phyloP scores from a whole-genome alignment of 2,113 vertebrate species.

The Leptobrachium ailaonicum region DNA sequence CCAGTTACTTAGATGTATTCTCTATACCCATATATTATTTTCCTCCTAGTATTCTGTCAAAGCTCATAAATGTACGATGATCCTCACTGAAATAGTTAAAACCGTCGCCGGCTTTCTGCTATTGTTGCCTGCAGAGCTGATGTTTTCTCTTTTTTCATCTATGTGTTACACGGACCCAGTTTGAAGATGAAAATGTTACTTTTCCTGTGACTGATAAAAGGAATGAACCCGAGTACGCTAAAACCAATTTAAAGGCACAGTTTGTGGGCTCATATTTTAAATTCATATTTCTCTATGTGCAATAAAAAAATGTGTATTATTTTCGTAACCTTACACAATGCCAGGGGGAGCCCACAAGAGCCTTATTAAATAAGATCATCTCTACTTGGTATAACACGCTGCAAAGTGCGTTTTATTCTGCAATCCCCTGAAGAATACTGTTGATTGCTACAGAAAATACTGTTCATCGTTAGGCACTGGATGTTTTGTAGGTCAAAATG shows the following conservation, averaged over 20 bases:
- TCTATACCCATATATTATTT: constrained; percentile 1
- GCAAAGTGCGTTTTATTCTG: not conserved
- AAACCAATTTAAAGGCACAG: constrained; percentile 5
- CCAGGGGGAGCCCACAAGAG: not conserved
- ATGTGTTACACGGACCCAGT: not conserved
- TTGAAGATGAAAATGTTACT: not conserved
- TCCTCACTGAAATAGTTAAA: not conserved
- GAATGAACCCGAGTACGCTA: not conserved
- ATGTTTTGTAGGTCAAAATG: not conserved
- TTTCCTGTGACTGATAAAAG: not conserved
- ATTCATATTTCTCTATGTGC: not conserved
- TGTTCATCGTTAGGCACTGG: not conserved
- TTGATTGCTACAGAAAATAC: not conserved
- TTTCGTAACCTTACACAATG: not conserved
- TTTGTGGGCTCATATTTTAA: not conserved
- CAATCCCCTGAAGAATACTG: not conserved
- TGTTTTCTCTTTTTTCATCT: not conserved
- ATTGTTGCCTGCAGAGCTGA: not conserved
- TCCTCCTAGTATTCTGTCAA: not conserved
- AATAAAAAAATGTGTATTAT: not conserved
- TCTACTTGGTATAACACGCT: not conserved
- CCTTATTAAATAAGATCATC: constrained; percentile 1
- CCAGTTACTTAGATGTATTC: constrained; percentile 8
- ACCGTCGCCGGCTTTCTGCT: not conserved
- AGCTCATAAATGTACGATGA: not conserved